Conservation (phyloP, 2,113 vertebrate species). For the Scomber colias region DNA sequence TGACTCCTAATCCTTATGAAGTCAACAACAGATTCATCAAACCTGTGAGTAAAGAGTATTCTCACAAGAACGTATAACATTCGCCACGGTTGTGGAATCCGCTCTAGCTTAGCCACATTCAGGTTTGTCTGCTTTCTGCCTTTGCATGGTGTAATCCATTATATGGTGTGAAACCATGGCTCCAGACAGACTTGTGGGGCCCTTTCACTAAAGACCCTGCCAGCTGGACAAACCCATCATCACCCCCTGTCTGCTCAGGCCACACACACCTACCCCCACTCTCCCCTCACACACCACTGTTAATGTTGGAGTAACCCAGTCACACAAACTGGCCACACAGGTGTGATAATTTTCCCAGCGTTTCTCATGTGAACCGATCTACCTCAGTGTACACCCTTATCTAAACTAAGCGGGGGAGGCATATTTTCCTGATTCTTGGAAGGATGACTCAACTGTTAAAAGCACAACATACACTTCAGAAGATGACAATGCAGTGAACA, state of each 20-base stretch:
- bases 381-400: slow-evolving; percentile 36
- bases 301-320: slow-evolving; percentile 58
- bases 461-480: slow-evolving; percentile 24
- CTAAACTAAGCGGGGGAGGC: slow-evolving; percentile 55
- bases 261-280: slow-evolving; percentile 37
- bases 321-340: slow-evolving; percentile 57
- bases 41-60: slow-evolving; percentile 34
- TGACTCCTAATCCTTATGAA: slow-evolving; percentile 56
- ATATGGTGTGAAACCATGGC: slow-evolving; percentile 61
- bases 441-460: slow-evolving; percentile 65
- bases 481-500: slow-evolving; percentile 15
- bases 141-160: slow-evolving; percentile 49
- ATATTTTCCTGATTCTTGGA: slow-evolving; percentile 47
- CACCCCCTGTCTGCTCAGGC: slow-evolving; percentile 33
- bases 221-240: slow-evolving; percentile 80
- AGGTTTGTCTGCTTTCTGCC: slow-evolving; percentile 70
- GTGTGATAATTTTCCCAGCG: slow-evolving; percentile 47
- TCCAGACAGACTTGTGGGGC: slow-evolving; percentile 59
- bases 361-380: slow-evolving; percentile 9
- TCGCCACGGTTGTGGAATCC: slow-evolving; percentile 9
- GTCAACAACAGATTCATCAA: slow-evolving; percentile 58
- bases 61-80: slow-evolving; percentile 25
- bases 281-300: slow-evolving; percentile 59
- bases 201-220: slow-evolving; percentile 55
- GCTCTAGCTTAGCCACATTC: slow-evolving; percentile 35